These are phyloP conservation scores for Diphyllodes magnificus DNA, from an alignment of 2,113 vertebrate species.

Conservation along the genomic window DNA sequence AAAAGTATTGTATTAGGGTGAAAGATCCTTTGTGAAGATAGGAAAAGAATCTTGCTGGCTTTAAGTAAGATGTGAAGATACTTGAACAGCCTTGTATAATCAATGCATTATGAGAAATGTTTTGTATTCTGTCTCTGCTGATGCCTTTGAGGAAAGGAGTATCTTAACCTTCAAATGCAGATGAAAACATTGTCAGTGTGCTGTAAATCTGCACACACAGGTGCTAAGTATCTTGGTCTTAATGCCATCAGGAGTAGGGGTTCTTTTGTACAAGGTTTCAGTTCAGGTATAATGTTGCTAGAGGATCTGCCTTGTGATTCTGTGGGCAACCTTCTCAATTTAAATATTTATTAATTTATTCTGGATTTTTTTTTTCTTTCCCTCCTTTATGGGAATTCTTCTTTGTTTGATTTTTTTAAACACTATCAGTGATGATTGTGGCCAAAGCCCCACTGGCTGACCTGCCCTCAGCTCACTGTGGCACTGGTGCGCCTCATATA, in stretches of 20 bases:
- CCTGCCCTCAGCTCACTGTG: slow-evolving; percentile 45
- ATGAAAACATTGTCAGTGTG: not conserved
- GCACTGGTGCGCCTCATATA: slow-evolving; percentile 59
- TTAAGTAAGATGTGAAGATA: not conserved
- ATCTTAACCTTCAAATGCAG: not conserved
- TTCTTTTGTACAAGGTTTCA: not conserved
- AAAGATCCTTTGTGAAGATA: not conserved
- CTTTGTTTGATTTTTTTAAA: not conserved
- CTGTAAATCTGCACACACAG: not conserved
- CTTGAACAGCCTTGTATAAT: not conserved
- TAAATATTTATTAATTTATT: not conserved
- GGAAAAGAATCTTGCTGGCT: not conserved
- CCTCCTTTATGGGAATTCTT: not conserved
- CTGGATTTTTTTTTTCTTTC: not conserved
- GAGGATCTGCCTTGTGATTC: not conserved
- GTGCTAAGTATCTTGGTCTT: not conserved
- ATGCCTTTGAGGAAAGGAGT: not conserved
- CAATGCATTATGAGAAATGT: not conserved
- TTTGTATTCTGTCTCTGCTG: not conserved
- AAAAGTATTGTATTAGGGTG: not conserved
- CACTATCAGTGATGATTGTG: not conserved
- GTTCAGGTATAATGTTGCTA: not conserved
- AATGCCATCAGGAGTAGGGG: not conserved
- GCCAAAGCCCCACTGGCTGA: not conserved
- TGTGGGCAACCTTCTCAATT: not conserved